Evolutionary conservation across 2,888 invertebrate species (phyloP), one percentile per base, ranked within the genome.

Genomic region (Sphecodes monilicornis): DNA sequence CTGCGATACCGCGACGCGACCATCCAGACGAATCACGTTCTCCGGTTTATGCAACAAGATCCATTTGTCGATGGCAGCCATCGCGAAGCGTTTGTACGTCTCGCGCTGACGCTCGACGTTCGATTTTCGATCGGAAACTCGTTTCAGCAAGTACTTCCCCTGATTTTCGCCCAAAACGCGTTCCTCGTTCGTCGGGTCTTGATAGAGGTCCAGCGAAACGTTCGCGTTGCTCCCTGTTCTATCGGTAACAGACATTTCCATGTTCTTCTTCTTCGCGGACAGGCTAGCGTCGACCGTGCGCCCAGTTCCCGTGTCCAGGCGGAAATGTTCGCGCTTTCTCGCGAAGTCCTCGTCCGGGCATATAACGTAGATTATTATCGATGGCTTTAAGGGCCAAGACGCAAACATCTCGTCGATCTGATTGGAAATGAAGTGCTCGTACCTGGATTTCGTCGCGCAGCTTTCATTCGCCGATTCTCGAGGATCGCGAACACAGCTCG

Each of bases 1-100:
- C 88, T 95, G 93, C 69, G 94, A 91, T 29, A 94, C 88, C 39
- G 95, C 92, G 57, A 94, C 93, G 50, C 96, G 95, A 1, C 96
- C 96, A 93, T 97, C 96, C 70, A 97, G 91, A 93, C 96, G 96
- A 43, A 97, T 94, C 64, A 96, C 94, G 91, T 94, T 94, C 89
- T 96, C 95, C 1, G 96, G 96, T 90, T 96, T 94, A 91, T 95
- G 96, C 32, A 95, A 93, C 76, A 96, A 92, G 57, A 96, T 91
- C 92, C 95, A 95, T 60, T 95, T 95, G 90, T 96, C 95, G 60
- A 97, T 94, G 80, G 93, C 93, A 11, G 95, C 94, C 50, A 95
- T 91, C 5, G 96, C 94, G 74, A 94, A 91, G 22, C 93, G 91
- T 90, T 95, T 95, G 84, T 95, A 96, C 85, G 95, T 94, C 89